Base-by-base conservation (phyloP, 2,797 vertebrate genomes). In the Scolopax bukidnonensis region DNA sequence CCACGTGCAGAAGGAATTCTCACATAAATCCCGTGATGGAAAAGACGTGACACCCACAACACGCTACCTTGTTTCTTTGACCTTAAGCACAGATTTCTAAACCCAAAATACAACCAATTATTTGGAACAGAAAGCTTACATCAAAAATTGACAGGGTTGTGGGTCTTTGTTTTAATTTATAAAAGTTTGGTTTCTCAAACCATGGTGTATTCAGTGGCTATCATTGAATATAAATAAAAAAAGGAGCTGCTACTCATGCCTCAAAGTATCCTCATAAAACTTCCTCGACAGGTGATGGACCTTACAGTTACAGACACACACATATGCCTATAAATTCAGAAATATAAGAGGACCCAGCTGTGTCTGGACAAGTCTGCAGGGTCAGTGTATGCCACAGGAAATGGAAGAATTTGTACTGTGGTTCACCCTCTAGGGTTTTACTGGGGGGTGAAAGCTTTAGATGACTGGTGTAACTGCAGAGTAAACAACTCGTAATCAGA, bases 351-450 rank as follows among this genome's bases (percentile, higher is more conserved):
- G 61, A 59, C 77, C 87, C 76, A 70, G 79, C 59, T 86, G 47
- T 73, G 91, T 65, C 84, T 76, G 77, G 76, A 75, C 87, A 91
- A 77, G 63, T 33, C 87, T 92, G 85, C 73, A 90, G 77, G 89
- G 76, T 81, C 95, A 96, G 91, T 83, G 87, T 32, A 51, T 65
- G 70, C 74, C 82, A 74, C 76, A 95, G 70, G 59, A 93, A 94
- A 86, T 84, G 2, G 0, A 90, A 86, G 67, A 90, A 90, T 94
- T 83, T 60, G 40, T 59, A 76, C 40, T 64, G 51, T 4, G 36
- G 76, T 68, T 95, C 73, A 78, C n/a, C 51, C 83, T 88, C 70
- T 10, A 14, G 25, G 20, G 48, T 51, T 92, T 89, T 82, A 79
- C 32, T 13, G 28, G 36, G 54, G 73, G 88, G 36, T 60, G 68